A percentile compares a stretch with the other conserved stretches of the same genome.
These are phyloP conservation scores for Leuctra nigra DNA, from an alignment of 2,888 invertebrate species.

Conservation along the genomic window DNA sequence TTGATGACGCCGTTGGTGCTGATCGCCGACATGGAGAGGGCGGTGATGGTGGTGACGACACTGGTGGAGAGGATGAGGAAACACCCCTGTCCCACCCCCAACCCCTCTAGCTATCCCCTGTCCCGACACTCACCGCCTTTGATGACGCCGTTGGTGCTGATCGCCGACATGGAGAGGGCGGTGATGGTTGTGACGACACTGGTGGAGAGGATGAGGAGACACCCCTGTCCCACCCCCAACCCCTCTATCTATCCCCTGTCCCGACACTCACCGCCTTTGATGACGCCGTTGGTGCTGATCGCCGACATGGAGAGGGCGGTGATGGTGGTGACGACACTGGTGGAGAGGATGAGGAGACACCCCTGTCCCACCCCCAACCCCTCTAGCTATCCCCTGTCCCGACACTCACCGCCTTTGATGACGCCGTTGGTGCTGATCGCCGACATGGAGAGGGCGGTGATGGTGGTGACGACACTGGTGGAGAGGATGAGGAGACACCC, in stretches of 20 bases:
- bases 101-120: too few species aligned
- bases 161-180: conserved; percentile 93
- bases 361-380: conserved; percentile 76
- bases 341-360: conserved; percentile 68
- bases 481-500: conserved; percentile 69
- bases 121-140: conserved; percentile 95
- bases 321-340: conserved; percentile 79
- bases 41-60: conserved; percentile 82
- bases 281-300: conserved; percentile 95
- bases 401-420: conserved; percentile 88
- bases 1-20: conserved; percentile 97
- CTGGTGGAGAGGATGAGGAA: conserved; percentile 75
- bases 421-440: conserved; percentile 98
- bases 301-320: conserved; percentile 96
- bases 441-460: conserved; percentile 94
- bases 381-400: too few species aligned
- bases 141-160: conserved; percentile 95
- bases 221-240: conserved; percentile 72
- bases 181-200: conserved; percentile 86
- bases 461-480: conserved; percentile 77
- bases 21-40: conserved; percentile 95
- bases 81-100: conserved; percentile 73
- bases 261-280: conserved; percentile 96
- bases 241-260: too few species aligned
- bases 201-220: conserved; percentile 71